Evolutionary conservation across 1,140 invertebrate genomes (phyloP).

Genomic region (Lepidostoma basale): DNA sequence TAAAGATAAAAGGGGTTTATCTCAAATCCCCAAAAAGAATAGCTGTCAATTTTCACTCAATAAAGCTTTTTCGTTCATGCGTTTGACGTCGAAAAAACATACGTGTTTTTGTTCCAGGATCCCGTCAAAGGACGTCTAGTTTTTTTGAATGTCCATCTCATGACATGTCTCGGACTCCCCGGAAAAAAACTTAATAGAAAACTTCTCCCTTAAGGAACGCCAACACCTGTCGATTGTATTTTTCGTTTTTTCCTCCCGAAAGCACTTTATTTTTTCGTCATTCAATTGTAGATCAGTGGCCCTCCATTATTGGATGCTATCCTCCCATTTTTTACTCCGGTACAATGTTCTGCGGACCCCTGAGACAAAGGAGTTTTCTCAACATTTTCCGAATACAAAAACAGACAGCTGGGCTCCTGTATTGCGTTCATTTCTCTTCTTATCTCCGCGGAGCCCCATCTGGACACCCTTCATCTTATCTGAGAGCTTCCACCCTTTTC

Average conservation of each 20-base stretch:
- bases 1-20: no score
- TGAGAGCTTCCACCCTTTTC: not conserved
- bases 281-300: conserved; percentile 19
- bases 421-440: conserved; percentile 7
- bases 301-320: conserved; percentile 6
- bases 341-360: conserved; percentile 2
- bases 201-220: not conserved
- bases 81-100: not conserved
- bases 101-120: not conserved
- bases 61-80: no score
- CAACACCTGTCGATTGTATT: conserved; percentile 22
- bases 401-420: conserved; percentile 4
- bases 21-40: no score
- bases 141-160: not conserved
- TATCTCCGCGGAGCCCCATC: conserved; percentile 5
- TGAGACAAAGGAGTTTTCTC: conserved; percentile 11
- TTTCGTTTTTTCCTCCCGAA: not conserved
- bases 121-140: not conserved
- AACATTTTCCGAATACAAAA: conserved; percentile 14
- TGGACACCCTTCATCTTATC: conserved; percentile 16
- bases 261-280: conserved; percentile 20
- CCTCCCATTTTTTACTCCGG: conserved; percentile 11
- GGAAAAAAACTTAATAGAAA: conserved; percentile 5
- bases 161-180: not conserved
- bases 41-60: no score